Evolutionary conservation across 2,113 vertebrate species (phyloP), one percentile per base, ranked within the genome.

Genomic region (Pollimyrus isidori): DNA sequence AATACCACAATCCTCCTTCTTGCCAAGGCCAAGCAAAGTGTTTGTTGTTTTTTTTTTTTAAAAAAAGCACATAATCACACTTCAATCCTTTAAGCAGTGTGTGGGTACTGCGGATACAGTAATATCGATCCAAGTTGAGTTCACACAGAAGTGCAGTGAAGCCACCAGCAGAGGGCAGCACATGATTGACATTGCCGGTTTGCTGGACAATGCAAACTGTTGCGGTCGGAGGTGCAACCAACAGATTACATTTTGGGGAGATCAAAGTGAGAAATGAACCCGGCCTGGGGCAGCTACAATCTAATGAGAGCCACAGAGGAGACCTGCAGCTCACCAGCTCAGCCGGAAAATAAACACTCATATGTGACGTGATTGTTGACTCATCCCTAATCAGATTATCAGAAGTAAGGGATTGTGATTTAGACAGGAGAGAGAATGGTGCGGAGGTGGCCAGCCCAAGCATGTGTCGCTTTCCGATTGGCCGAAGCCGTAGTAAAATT

Each of bases 131-230:
- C 35, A 11, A 35, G 73, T 26, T 39, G 73, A 80, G 73, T 80
- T 45, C 39, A 65, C 19, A 11, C 11, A 45, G 39, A 30, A 82
- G 48, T 45, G 35, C 7, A 30, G 15, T 45, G 11, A 82, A 82
- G 21, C 69, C 11, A 39, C 46, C 69, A 89, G 88, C 69, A 89
- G 88, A 69, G 69, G 88, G 88, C 88, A 53, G 69, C 88, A 89
- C 73, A 4, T 52, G 62, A 69, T 35, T 76, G 87, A 76, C 56
- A 69, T 10, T 49, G 15, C 15, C 15, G 21, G 13, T 88, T 56
- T 48, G 30, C 35, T 26, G 87, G 46, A 30, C 42, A 23, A 48
- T 23, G 23, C 42, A 65, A 30, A 49, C 52, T 69, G 87, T 42
- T 49, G 45, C 62, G 26, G 23, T 45, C 48, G 87, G 21, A 87